Evolutionary conservation across 1,140 invertebrate species (phyloP).

Genomic region (Mya arenaria): DNA sequence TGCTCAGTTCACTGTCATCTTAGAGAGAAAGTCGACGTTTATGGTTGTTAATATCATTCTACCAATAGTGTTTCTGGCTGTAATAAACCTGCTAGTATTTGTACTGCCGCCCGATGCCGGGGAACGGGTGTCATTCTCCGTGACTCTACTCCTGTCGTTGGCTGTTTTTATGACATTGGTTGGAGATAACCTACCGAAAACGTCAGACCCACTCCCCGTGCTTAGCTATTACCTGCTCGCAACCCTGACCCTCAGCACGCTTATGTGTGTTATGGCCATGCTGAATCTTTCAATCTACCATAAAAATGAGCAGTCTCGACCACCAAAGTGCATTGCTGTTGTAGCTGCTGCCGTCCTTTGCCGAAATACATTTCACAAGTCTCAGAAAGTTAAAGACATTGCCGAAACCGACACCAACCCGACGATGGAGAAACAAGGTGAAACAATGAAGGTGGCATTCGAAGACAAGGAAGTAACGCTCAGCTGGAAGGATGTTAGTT

Average conservation of each 20-base stretch:
- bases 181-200: constrained; percentile 84
- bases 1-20: neutral
- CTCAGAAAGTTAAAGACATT: too few species aligned
- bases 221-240: constrained; percentile 73
- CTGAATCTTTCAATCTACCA: too few species aligned
- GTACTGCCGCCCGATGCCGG: constrained; percentile 84
- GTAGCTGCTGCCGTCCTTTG: too few species aligned
- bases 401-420: too few species aligned
- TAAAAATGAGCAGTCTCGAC: too few species aligned
- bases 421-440: too few species aligned
- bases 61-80: constrained; percentile 83
- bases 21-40: constrained; percentile 68
- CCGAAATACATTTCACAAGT: too few species aligned
- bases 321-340: too few species aligned
- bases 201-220: constrained; percentile 80
- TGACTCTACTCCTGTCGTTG: constrained; percentile 83
- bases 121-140: constrained; percentile 83
- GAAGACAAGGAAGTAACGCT: too few species aligned
- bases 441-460: too few species aligned
- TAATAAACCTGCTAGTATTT: constrained; percentile 83
- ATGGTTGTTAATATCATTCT: constrained; percentile 84
- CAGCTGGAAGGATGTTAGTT: too few species aligned
- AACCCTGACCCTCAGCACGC: neutral
- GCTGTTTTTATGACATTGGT: constrained; percentile 84
- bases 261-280: too few species aligned